Base-by-base conservation (phyloP, 2,113 vertebrate species). In the Tauraco erythrolophus region DNA sequence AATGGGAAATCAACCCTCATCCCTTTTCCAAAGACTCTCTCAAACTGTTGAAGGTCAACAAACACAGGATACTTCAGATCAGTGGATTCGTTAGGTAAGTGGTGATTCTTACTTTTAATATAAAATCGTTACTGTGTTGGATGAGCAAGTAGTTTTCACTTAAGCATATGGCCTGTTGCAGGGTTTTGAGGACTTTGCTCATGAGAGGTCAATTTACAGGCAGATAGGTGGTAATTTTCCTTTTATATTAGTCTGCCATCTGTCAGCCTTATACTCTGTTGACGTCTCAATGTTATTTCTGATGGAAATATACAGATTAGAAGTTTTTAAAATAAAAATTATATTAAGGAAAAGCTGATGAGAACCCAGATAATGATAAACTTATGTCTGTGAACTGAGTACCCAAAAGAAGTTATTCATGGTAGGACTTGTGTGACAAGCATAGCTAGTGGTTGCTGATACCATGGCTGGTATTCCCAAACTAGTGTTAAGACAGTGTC, bases 241-340 rank as follows among this genome's bases (percentile, higher is more conserved):
- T 88, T 92, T 90, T 78, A 88, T 69, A 84, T 87, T 66, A 76
- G 39, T 75, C 58, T 91, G 48, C 91, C 62, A 57, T 88, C 92
- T 97, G 83, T 88, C 53, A 72, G 30, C 33, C 84, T 86, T 84
- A 56, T 86, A 82, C 31, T 27, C 65, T 78, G 8, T 82, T 92
- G 79, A 90, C 58, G 90, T 86, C 45, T 91, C 23, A 48, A 79
- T 28, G 10, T 68, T 83, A 50, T 61, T 88, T 91, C 45, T 61
- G n/a, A 41, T 77, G 72, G 48, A 76, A 92, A 72, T 94, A 51
- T 19, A 85, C 19, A 78, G 68, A 60, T 56, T 43, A 75, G 58
- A 51, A 9, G 0, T 1, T n/a, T 88, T 88, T 78, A 24, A 45
- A 69, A 66, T 57, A 64, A 91, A 89, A 91, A 50, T 25, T 0